Conservation (phyloP, 1,140 invertebrate genomes). For the Bemisia tabaci region DNA sequence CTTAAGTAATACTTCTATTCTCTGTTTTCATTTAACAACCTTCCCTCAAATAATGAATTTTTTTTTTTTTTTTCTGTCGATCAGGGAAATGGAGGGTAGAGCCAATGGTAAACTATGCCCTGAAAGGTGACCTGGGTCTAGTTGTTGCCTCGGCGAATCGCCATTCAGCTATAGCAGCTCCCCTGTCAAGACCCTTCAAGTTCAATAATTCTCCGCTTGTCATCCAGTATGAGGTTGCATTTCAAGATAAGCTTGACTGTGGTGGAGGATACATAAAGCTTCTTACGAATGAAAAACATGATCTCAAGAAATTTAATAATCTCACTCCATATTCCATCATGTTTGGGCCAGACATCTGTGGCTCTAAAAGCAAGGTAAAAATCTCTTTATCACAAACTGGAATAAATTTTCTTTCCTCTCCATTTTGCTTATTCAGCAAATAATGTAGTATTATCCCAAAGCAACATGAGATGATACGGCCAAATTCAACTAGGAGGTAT, state of each 20-base stretch:
- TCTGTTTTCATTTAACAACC: too few species aligned
- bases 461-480: too few species aligned
- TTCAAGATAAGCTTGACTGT: constrained; percentile 94
- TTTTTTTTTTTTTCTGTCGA: not conserved
- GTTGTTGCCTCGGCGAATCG: constrained; percentile 90
- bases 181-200: constrained; percentile 64
- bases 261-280: constrained; percentile 97
- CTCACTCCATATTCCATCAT: constrained; percentile 96
- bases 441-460: too few species aligned
- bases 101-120: constrained; percentile 51
- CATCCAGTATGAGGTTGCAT: constrained; percentile 83
- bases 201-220: constrained; percentile 75
- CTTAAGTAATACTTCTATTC: not conserved
- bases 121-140: constrained; percentile 74
- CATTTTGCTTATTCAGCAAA: too few species aligned
- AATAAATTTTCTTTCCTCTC: too few species aligned
- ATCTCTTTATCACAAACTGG: too few species aligned
- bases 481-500: too few species aligned
- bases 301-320: constrained; percentile 79
- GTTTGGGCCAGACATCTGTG: constrained; percentile 99
- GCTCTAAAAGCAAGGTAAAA: constrained; percentile 76
- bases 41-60: too few species aligned
- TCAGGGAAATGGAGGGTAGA: constrained; percentile 63
- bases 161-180: constrained; percentile 86
- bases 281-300: constrained; percentile 48